Base-by-base conservation (phyloP, 2,797 vertebrate species). In the Falco concolor region DNA sequence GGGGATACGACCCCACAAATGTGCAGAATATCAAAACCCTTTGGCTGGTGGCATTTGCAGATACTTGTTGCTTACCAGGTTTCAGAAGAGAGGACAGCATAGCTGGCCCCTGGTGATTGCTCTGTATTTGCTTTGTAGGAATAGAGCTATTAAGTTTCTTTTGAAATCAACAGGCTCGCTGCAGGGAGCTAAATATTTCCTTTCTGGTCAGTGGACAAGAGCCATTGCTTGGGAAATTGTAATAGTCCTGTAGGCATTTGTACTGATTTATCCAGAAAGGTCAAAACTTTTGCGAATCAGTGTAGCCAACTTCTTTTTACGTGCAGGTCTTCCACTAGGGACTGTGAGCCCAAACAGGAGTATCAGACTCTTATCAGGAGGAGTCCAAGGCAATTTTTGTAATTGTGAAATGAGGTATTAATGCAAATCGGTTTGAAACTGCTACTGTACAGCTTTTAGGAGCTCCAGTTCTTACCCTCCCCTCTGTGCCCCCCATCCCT, bases 61-160 rank as follows among this genome's bases (percentile, higher is more conserved):
- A 32, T 30, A 13, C 84, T 42, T 56, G 40, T 81, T 84, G n/a
- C 79, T 67, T 90, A 70, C 85, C 60, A 61, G 78, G 79, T 84
- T 91, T 73, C 67, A 69, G 85, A 87, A 36, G 36, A 74, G 72
- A 72, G 69, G 40, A 38, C 30, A 73, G 44, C 22, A 5, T 30
- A 79, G 75, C 68, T 0, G 0, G 72, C 38, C 78, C 47, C 57
- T 90, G 73, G 52, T 91, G 74, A 91, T 32, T 30, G 45, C 68
- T 90, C 38, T 85, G 30, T 80, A 44, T 94, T 92, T 87, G 45
- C 79, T 94, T 82, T 75, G 92, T 68, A 88, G 74, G 60, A 93
- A 34, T 65, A 42, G 42, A 90, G 65, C 56, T 93, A 63, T 88
- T 82, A 68, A 60, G n/a, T 93, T 94, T 81, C 90, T 87, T 95